These are phyloP conservation scores for Vollenhovia emeryi DNA, from an alignment of 1,140 invertebrate species.

Conservation along the genomic window DNA sequence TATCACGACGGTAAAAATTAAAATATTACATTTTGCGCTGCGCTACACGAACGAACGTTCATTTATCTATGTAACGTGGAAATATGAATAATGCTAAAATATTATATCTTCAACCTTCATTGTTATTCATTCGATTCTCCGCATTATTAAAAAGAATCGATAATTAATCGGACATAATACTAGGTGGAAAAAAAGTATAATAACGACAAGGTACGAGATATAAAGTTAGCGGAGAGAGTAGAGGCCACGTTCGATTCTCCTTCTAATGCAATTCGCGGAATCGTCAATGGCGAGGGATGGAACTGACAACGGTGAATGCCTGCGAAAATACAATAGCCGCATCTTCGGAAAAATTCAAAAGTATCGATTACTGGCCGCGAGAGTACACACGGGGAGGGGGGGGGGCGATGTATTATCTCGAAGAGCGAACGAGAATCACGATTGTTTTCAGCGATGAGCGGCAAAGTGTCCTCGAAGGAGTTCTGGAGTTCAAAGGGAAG, in stretches of 20 bases:
- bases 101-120: neutral
- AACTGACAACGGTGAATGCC: neutral
- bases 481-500: conserved; percentile 53
- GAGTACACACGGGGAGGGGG: neutral
- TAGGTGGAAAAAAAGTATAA: neutral
- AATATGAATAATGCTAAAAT: neutral
- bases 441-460: conserved; percentile 16
- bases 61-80: neutral
- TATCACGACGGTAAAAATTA: neutral
- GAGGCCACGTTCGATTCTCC: neutral
- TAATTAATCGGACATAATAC: neutral
- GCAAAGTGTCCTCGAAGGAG: conserved; percentile 47
- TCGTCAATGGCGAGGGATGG: neutral
- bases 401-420: conserved; percentile 37
- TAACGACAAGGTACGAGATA: neutral
- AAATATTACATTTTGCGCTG: neutral
- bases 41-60: neutral
- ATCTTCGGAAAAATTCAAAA: neutral
- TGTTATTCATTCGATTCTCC: neutral
- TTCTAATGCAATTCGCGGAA: neutral
- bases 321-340: neutral
- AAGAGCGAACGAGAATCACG: conserved; percentile 33
- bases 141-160: neutral
- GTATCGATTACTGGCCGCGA: neutral
- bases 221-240: neutral